These are phyloP conservation scores for Actinernus sp. DNA, from an alignment of 92 coral and sea anemone genomes.

Conservation along the genomic window DNA sequence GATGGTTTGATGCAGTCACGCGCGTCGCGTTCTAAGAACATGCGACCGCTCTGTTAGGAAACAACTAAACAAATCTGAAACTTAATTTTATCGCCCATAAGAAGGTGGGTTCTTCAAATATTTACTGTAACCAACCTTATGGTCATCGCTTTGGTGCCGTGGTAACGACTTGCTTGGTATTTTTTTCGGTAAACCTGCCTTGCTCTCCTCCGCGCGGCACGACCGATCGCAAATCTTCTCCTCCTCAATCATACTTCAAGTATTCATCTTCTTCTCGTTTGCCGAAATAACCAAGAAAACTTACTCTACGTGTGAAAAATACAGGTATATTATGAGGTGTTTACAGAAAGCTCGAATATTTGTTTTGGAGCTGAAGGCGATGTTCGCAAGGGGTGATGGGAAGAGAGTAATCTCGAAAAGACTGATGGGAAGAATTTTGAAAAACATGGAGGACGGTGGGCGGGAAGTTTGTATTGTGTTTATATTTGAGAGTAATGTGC, in stretches of 20 bases:
- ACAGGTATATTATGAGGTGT: too few species aligned
- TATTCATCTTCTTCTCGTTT: too few species aligned
- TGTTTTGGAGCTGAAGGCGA: too few species aligned
- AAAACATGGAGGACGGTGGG: neutral
- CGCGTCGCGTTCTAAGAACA: too few species aligned
- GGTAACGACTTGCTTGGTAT: slow-evolving; percentile 60
- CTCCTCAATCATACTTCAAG: slow-evolving; percentile 69
- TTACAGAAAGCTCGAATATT: too few species aligned
- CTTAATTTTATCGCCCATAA: neutral
- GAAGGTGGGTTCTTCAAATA: neutral
- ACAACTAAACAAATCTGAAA: neutral
- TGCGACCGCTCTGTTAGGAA: too few species aligned
- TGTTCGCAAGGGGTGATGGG: too few species aligned
- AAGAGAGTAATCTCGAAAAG: too few species aligned
- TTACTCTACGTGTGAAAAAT: too few species aligned
- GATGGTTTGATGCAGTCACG: too few species aligned
- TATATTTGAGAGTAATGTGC: too few species aligned
- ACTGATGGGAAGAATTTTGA: neutral
- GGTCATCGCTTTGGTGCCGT: slow-evolving; percentile 63
- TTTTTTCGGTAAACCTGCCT: slow-evolving; percentile 65
- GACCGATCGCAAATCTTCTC: slow-evolving; percentile 68
- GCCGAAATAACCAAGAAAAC: too few species aligned
- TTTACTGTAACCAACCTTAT: slow-evolving; percentile 65
- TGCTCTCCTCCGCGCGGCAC: slow-evolving; percentile 70
- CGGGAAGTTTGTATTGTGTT: neutral